Conservation (phyloP, 1,140 invertebrate genomes). For the Atta cephalotes region DNA sequence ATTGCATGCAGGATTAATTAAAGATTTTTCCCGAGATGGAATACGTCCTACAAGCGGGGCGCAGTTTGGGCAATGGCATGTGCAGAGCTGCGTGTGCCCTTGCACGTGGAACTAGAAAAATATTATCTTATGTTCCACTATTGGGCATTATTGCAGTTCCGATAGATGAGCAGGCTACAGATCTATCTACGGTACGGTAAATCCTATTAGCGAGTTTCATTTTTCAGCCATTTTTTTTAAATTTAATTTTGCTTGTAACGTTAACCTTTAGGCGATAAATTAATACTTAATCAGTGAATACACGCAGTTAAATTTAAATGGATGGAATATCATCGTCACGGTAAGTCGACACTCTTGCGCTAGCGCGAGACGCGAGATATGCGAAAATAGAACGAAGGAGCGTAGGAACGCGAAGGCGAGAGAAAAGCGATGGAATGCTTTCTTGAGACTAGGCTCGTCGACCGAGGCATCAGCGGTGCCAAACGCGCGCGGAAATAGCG, state of each 20-base stretch:
- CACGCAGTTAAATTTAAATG: constrained; percentile 10
- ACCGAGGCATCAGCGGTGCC: constrained; percentile 35
- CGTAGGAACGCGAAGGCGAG: constrained; percentile 16
- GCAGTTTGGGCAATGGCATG: constrained; percentile 80
- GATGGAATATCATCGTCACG: constrained; percentile 13
- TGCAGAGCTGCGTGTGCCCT: constrained; percentile 81
- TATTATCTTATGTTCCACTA: constrained; percentile 82
- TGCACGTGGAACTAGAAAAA: constrained; percentile 79
- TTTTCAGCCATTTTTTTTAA: not conserved
- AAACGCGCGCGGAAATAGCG: constrained; percentile 59
- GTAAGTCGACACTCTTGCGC: constrained; percentile 66
- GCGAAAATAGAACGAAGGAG: constrained; percentile 62
- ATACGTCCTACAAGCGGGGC: constrained; percentile 82
- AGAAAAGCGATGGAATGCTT: constrained; percentile 59
- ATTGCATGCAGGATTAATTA: constrained; percentile 15
- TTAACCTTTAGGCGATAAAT: not conserved
- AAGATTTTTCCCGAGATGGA: constrained; percentile 77
- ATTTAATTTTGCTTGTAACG: not conserved
- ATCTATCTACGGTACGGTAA: constrained; percentile 48
- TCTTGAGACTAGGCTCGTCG: constrained; percentile 38
- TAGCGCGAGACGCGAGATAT: not conserved
- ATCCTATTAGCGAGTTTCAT: not conserved
- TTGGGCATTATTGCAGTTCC: constrained; percentile 75
- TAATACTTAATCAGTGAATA: not conserved
- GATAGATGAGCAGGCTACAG: constrained; percentile 6